Conservation (phyloP, 1,140 invertebrate species). For the Araneus ventricosus region DNA sequence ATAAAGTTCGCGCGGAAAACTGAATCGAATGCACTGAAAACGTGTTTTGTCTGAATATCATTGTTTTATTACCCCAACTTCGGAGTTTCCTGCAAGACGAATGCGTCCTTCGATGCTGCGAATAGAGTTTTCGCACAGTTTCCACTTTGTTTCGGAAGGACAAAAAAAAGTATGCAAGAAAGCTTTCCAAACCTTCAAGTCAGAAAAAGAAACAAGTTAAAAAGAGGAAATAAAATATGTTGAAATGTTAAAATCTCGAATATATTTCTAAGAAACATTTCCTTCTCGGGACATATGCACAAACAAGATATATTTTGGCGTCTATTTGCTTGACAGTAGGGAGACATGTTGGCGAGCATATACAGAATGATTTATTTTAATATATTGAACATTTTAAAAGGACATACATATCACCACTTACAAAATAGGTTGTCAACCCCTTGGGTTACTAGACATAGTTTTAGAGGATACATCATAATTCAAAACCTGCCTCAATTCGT, state of each 20-base stretch:
- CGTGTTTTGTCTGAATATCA: slow-evolving; percentile 11
- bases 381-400: too few species aligned
- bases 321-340: too few species aligned
- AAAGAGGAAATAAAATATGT: background rate
- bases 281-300: background rate
- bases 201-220: background rate
- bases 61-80: slow-evolving; percentile 20
- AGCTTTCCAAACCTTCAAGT: background rate
- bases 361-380: too few species aligned
- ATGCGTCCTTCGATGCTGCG: background rate
- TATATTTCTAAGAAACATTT: background rate
- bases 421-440: too few species aligned
- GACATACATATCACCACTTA: too few species aligned
- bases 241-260: background rate
- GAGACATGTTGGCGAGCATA: too few species aligned
- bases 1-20: background rate
- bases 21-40: background rate
- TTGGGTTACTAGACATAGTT: too few species aligned
- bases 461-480: too few species aligned
- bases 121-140: background rate
- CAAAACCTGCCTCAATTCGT: too few species aligned
- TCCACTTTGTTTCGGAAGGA: background rate
- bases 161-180: background rate
- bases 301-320: background rate
- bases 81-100: background rate